Percentiles rank a stretch among this genome's conserved stretches.
Conservation (phyloP, 2,797 vertebrate genomes). For the Gobionotothen gibberifrons region DNA sequence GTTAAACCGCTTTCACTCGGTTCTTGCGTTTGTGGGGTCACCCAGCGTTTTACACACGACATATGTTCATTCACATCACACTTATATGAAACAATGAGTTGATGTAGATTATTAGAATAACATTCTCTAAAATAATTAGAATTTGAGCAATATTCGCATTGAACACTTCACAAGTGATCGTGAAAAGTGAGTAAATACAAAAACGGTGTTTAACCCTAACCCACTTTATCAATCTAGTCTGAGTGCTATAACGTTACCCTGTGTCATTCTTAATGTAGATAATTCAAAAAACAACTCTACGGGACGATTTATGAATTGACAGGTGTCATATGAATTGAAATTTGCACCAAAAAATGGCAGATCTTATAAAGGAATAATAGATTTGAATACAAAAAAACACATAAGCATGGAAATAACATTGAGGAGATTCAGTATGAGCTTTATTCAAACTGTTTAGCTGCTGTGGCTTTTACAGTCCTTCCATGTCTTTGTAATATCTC, state of each 20-base stretch:
- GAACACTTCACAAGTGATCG: not conserved
- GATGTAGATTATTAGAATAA: not conserved
- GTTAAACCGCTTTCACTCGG: constrained; percentile 1
- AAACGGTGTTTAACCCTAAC: not conserved
- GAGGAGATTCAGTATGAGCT: not conserved
- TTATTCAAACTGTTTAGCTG: not conserved
- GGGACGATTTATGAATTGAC: too few species aligned
- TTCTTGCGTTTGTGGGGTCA: constrained; percentile 19
- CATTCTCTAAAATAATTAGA: not conserved
- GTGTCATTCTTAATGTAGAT: not conserved
- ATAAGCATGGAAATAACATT: not conserved
- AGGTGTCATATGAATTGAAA: too few species aligned
- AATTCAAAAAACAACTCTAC: not conserved
- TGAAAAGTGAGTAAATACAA: not conserved
- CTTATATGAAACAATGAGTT: not conserved
- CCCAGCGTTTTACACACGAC: not conserved
- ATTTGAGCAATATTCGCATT: not conserved
- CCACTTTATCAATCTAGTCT: not conserved
- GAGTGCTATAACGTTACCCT: not conserved
- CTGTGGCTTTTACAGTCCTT: not conserved
- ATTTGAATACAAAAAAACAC: not conserved
- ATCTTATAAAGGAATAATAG: not conserved
- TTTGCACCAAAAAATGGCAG: too few species aligned
- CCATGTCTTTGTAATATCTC: not conserved
- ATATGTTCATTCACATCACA: too few species aligned